Base-by-base conservation (phyloP, 2,797 vertebrate genomes). In the Halcyon chelicuti region DNA sequence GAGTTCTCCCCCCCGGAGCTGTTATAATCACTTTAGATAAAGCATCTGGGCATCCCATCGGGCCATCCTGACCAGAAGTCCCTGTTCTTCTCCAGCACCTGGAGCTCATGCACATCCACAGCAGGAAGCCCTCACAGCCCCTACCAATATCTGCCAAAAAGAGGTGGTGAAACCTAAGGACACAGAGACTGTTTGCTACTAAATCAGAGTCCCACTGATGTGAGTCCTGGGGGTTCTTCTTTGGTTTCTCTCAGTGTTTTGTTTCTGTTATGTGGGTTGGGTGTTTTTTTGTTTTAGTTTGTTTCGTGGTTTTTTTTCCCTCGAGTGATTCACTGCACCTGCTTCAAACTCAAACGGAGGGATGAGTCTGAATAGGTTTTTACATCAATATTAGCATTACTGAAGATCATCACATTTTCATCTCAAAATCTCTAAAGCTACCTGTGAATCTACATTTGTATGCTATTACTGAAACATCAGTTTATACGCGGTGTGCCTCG, bases 201-300 rank as follows among this genome's bases (percentile, higher is more conserved):
- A 62, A 17, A 61, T 21, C 4, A 44, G 47, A 86, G 12, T 4
- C 52, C 9, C 10, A 22, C 12, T 3, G 1, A 0, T 1, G 23
- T 1, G 10, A 31, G 16, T 10, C 42, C 4, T 1, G 40, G 9
- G 3, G 1, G 0, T 9, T 18, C 1, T 13, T 33, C 37, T 65
- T n/a, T 21, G 2, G 3, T 35, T 65, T 18, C 44, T 9, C 25
- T 21, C 8, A n/a, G 10, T 9, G 20, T 8, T 90, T 28, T 49
- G 6, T 29, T 81, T 42, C 67, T 52, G 28, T 11, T 29, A 10
- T 54, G 25, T 54, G 16, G 16, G 29, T 25, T 25, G 13, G 25
- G 23, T 12, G 10, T 49, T 49, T 25, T 13, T 7, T 49, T 49
- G 22, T 49, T 25, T 23, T 44, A 13, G 49, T 49, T 52, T 52